Evolutionary conservation across 2,113 vertebrate genomes (phyloP).

Genomic region (Sander lucioperca): DNA sequence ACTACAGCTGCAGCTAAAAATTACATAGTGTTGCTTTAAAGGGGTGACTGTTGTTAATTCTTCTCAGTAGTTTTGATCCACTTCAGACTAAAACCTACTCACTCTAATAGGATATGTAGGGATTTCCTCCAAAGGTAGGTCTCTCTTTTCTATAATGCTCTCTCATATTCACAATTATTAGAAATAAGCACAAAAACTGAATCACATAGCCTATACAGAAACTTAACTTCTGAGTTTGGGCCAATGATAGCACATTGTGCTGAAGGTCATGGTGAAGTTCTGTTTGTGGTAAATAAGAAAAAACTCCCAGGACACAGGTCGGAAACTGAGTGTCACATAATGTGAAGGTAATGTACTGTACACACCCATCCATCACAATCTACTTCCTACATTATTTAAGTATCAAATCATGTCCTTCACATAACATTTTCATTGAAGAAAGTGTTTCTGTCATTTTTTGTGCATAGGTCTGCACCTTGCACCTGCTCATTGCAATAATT

Average conservation of each 20-base stretch:
- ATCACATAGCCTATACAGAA: not conserved
- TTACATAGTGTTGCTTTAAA: too few relatives aligned
- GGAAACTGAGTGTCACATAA: not conserved
- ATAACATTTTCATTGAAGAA: too few relatives aligned
- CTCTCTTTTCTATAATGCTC: not conserved
- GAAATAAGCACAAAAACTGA: not conserved
- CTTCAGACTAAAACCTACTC: slow-evolving; percentile 7
- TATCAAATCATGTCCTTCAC: too few relatives aligned
- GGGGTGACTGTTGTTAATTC: not conserved
- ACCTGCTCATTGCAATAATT: not conserved
- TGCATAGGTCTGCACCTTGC: too few relatives aligned
- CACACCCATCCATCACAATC: too few relatives aligned
- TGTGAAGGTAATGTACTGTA: too few relatives aligned
- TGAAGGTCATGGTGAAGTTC: slow-evolving; percentile 1
- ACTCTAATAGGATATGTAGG: not conserved
- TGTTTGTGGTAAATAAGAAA: slow-evolving; percentile 40
- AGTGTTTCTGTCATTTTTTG: too few relatives aligned
- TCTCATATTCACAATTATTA: not conserved
- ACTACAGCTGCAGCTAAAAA: too few relatives aligned
- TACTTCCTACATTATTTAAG: too few relatives aligned
- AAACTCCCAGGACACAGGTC: too few relatives aligned
- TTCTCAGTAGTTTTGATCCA: slow-evolving; percentile 21
- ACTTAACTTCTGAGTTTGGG: not conserved
- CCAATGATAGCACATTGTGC: not conserved
- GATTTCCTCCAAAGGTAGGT: not conserved